Conservation (phyloP, 2,888 invertebrate genomes). For the Drosophila fungiperda region DNA sequence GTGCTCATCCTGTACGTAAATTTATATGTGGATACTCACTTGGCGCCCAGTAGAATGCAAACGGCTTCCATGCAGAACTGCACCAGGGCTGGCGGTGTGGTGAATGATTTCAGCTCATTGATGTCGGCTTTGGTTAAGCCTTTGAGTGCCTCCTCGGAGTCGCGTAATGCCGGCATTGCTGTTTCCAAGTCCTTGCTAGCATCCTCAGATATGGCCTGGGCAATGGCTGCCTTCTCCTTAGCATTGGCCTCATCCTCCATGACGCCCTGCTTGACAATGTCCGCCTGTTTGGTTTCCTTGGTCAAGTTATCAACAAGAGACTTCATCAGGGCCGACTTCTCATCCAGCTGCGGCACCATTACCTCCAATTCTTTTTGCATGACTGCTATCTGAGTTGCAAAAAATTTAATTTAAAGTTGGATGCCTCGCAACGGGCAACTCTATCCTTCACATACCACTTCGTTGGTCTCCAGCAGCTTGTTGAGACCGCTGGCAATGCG, state of each 20-base stretch:
- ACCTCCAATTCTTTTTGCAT: constrained; percentile 94
- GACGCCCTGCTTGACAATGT: constrained; percentile 92
- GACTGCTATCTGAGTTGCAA: constrained; percentile 87
- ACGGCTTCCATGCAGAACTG: constrained; percentile 97
- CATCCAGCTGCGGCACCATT: constrained; percentile 92
- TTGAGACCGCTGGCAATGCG: constrained; percentile 91
- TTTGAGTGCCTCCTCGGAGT: constrained; percentile 93
- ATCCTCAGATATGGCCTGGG: constrained; percentile 93
- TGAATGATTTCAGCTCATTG: constrained; percentile 94
- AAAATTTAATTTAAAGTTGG: background rate
- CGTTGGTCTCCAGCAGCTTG: constrained; percentile 84
- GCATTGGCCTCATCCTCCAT: constrained; percentile 93
- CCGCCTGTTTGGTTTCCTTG: constrained; percentile 92
- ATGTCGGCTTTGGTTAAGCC: constrained; percentile 95
- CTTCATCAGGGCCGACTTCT: constrained; percentile 91
- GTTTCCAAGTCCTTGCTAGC: constrained; percentile 94
- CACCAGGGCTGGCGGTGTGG: constrained; percentile 94
- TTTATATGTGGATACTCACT: constrained; percentile 86
- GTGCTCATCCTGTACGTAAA: background rate
- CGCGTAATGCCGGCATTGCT: constrained; percentile 94
- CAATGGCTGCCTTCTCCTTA: constrained; percentile 93
- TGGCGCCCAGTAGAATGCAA: constrained; percentile 92
- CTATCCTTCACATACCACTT: constrained; percentile 71
- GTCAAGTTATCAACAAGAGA: constrained; percentile 90
- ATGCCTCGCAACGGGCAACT: background rate